phyloP scores from a whole-genome alignment of 2,888 invertebrate species.

The Lathronympha strigana region DNA sequence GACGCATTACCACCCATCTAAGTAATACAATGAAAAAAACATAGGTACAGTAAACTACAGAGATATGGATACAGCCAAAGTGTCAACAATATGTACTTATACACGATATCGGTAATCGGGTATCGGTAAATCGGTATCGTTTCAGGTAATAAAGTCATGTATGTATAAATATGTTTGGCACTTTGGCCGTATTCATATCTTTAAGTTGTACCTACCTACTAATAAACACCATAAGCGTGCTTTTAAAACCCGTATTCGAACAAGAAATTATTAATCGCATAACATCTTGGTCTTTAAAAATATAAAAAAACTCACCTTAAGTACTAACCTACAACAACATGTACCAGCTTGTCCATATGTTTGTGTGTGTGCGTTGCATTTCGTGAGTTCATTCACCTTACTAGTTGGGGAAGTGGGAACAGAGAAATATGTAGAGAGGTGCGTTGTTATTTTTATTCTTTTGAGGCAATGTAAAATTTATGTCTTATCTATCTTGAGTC shows the following conservation, averaged over 20 bases:
- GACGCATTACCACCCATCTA: too few relatives aligned
- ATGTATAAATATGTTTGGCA: too few relatives aligned
- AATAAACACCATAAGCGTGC: background rate
- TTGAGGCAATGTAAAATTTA: background rate
- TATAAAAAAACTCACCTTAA: slow-evolving; percentile 46
- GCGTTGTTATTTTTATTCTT: slow-evolving; percentile 8
- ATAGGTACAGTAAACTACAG: too few relatives aligned
- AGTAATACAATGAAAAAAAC: too few relatives aligned
- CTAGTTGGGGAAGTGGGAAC: slow-evolving; percentile 82
- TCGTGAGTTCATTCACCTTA: slow-evolving; percentile 82
- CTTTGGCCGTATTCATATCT: too few relatives aligned
- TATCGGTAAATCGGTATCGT: too few relatives aligned
- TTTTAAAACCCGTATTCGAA: slow-evolving; percentile 8
- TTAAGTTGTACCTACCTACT: too few relatives aligned
- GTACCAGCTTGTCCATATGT: slow-evolving; percentile 61
- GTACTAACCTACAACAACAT: slow-evolving; percentile 75
- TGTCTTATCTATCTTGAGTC: too few relatives aligned
- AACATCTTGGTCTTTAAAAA: slow-evolving; percentile 28
- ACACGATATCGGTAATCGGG: too few relatives aligned
- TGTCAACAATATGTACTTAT: too few relatives aligned
- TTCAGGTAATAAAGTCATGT: too few relatives aligned
- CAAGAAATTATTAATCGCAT: slow-evolving; percentile 21
- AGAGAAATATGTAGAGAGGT: slow-evolving; percentile 56
- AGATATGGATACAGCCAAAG: too few relatives aligned
- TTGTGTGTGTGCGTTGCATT: slow-evolving; percentile 67